Evolutionary conservation across 1,140 invertebrate species (phyloP).

Genomic region (Hypsibius dujardini): DNA sequence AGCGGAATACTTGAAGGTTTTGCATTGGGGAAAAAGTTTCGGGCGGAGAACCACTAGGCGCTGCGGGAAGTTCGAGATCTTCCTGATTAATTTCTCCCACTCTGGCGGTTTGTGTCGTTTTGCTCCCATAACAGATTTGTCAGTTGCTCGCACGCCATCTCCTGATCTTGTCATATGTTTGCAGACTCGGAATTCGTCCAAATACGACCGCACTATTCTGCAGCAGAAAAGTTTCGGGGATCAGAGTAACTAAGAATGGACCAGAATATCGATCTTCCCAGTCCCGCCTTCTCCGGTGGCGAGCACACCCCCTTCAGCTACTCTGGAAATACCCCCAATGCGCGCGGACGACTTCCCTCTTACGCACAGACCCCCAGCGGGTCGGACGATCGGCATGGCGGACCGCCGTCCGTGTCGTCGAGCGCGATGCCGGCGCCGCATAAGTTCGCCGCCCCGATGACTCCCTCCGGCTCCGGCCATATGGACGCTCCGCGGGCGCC

Average conservation of each 20-base stretch:
- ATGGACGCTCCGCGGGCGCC: not conserved
- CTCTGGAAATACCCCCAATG: not conserved
- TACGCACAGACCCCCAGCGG: constrained; percentile 7
- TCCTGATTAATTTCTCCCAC: too few species aligned
- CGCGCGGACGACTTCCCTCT: not conserved
- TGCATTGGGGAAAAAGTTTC: too few species aligned
- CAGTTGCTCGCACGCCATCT: too few species aligned
- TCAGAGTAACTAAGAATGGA: not conserved
- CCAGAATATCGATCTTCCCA: constrained; percentile 8
- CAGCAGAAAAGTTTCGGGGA: too few species aligned
- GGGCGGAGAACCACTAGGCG: too few species aligned
- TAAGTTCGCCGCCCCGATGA: constrained; percentile 14
- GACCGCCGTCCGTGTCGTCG: constrained; percentile 1
- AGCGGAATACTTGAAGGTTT: too few species aligned
- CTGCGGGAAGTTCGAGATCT: too few species aligned
- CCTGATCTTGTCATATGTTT: too few species aligned
- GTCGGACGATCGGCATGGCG: not conserved
- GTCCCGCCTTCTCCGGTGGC: not conserved
- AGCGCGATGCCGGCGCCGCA: not conserved
- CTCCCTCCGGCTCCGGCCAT: constrained; percentile 8
- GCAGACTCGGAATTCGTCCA: too few species aligned
- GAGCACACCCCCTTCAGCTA: constrained; percentile 6
- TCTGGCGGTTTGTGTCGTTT: too few species aligned
- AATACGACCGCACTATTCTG: too few species aligned
- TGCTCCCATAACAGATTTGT: too few species aligned